phyloP scores from a whole-genome alignment of 2,113 vertebrate genomes.

The Rhombomys opimus region DNA sequence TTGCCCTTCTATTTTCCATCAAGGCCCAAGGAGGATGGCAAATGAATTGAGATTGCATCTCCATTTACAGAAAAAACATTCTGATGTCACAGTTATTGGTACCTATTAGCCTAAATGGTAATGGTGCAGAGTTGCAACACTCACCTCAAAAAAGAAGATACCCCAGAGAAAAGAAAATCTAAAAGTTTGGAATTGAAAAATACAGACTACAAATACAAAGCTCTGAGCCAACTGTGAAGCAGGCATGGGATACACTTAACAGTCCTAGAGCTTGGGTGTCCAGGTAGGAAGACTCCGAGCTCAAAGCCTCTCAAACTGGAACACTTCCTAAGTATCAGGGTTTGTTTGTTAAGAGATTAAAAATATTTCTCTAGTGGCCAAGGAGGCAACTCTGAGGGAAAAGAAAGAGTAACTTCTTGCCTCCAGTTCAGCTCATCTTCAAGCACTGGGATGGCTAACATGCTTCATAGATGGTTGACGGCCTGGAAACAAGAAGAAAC shows the following conservation, averaged over 20 bases:
- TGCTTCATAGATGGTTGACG: slow-evolving; percentile 41
- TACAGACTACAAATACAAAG: slow-evolving; percentile 33
- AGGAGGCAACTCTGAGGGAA: slow-evolving; percentile 22
- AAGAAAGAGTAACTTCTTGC: slow-evolving; percentile 8
- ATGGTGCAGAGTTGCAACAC: not conserved
- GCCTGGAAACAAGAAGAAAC: slow-evolving; percentile 17
- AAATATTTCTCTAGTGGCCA: slow-evolving; percentile 7
- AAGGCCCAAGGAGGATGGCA: not conserved
- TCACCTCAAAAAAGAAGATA: not conserved
- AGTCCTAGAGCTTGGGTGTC: not conserved
- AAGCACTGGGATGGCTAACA: not conserved
- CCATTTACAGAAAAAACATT: slow-evolving; percentile 50
- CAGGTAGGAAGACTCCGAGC: not conserved
- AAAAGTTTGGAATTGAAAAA: slow-evolving; percentile 36
- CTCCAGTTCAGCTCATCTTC: slow-evolving; percentile 19
- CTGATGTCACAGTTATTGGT: slow-evolving; percentile 22
- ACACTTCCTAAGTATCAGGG: not conserved
- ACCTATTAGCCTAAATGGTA: slow-evolving; percentile 21
- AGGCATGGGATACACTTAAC: not conserved
- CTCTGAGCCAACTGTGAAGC: not conserved
- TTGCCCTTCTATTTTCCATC: slow-evolving; percentile 50
- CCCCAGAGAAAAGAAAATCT: not conserved
- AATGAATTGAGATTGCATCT: slow-evolving; percentile 38
- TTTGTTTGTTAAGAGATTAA: not conserved
- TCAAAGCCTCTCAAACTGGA: not conserved